Evolutionary conservation across 2,797 vertebrate species (phyloP), one percentile per base, ranked within the genome.

Genomic region (Danio tinwini): DNA sequence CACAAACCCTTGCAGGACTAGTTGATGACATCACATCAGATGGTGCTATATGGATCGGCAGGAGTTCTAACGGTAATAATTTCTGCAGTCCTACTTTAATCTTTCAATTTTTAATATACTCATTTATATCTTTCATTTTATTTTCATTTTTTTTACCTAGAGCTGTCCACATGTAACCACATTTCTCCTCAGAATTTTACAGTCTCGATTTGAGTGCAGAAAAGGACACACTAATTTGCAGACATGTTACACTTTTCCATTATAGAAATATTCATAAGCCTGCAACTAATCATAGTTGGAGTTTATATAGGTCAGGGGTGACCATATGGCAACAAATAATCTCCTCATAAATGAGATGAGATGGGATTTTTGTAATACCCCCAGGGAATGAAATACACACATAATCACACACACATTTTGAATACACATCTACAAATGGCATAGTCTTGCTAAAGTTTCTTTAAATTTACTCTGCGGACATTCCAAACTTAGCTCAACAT

Each of bases 11-110:
- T 71, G 82, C 50, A 61, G 89, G 87, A 77, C 83, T 91, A 44
- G 61, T 97, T 77, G 75, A 73, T 73, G 94, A 96, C 84, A 81
- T 87, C 75, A 87, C 74, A 12, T 87, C 88, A 40, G 90, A 91
- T 52, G 89, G 89, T 39, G 68, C 86, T 69, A 82, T 95, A 85
- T 85, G 88, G 90, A 92, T 98, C 78, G 96, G 97, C 85, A 93
- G 94, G 87, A 91, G 91, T 88, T 92, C 91, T 47, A 92, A 94
- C 7, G 96, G 97, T 99, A 93, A 91, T 89, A 47, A 49, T 5
- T 61, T 53, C 37, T 29, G 44, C 58, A 67, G 50, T 50, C 16
- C 16, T 12, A 29, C 7, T 64, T 64, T 77, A 40, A n/a, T 59
- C 42, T 40, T 44, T 70, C 4, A 21, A 4, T 55, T 55, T 64